phyloP scores from a whole-genome alignment of 2,888 invertebrate genomes.

The Frankliniella intonsa region DNA sequence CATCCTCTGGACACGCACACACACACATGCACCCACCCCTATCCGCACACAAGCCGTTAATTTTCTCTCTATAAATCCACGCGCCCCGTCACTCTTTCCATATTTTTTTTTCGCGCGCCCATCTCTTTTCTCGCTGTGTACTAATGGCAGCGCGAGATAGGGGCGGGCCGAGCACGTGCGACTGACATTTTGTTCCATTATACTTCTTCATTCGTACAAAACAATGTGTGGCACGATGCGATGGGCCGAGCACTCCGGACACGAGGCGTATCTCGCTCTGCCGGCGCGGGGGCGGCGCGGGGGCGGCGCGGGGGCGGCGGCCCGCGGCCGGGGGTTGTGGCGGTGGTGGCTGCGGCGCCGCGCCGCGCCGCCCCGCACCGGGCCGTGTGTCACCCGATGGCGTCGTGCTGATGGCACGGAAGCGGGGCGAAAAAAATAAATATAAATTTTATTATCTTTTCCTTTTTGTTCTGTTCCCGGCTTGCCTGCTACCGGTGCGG shows the following conservation, averaged over 20 bases:
- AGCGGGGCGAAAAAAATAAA: too few relatives aligned
- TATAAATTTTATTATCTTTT: too few relatives aligned
- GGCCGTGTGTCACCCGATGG: background rate
- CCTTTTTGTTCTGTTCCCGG: too few relatives aligned
- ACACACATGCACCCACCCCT: background rate
- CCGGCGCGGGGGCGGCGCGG: too few relatives aligned
- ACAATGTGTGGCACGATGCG: background rate
- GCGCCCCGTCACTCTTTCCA: background rate
- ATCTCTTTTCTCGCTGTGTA: background rate
- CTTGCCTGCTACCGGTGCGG: background rate
- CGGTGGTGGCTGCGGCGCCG: background rate
- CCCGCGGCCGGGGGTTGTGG: too few relatives aligned
- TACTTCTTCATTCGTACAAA: background rate
- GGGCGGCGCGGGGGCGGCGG: too few relatives aligned
- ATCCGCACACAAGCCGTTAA: background rate
- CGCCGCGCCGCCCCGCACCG: background rate
- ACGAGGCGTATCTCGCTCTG: background rate
- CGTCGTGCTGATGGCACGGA: too few relatives aligned
- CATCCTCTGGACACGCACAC: background rate
- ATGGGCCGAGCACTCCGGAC: background rate
- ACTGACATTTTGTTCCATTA: background rate
- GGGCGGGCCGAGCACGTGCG: too few relatives aligned
- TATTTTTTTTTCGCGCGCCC: background rate
- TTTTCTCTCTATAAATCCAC: background rate
- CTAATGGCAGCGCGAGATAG: too few relatives aligned